Conservation (phyloP, 2,113 vertebrate species). For the Candoia aspera region DNA sequence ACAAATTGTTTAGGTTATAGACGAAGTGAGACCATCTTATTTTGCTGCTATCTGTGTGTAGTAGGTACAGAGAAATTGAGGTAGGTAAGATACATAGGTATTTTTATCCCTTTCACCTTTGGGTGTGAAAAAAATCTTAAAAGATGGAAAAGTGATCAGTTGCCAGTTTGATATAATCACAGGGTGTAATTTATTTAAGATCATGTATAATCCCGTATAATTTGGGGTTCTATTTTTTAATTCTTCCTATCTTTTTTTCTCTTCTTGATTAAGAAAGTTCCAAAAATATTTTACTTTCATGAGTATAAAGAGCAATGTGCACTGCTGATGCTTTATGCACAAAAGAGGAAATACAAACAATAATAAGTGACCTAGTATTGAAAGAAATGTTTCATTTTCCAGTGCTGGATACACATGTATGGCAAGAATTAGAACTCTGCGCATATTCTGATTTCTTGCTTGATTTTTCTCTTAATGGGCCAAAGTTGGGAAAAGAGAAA, state of each 20-base stretch:
- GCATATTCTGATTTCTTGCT: background rate
- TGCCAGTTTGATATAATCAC: background rate
- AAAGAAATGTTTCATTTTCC: conserved; percentile 8
- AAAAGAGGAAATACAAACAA: background rate
- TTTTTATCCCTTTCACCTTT: background rate
- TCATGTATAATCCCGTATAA: background rate
- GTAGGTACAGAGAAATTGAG: background rate
- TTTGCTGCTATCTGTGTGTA: background rate
- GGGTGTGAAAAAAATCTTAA: background rate
- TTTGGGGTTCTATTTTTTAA: background rate
- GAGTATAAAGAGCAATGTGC: background rate
- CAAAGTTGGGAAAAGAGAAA: background rate
- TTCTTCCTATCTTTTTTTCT: background rate
- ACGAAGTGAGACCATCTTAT: background rate
- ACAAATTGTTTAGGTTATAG: background rate
- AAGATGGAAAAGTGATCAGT: background rate
- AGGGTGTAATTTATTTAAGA: background rate
- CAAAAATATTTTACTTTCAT: background rate
- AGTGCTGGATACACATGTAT: background rate
- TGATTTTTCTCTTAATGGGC: background rate
- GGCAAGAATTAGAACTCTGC: conserved; percentile 13
- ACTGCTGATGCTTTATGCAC: background rate
- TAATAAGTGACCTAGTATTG: background rate
- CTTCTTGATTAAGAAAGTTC: background rate
- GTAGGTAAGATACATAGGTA: background rate